Evolutionary conservation across 2,113 vertebrate species (phyloP), one percentile per base, ranked within the genome.

Genomic region (Brachyhypopomus gauderio): DNA sequence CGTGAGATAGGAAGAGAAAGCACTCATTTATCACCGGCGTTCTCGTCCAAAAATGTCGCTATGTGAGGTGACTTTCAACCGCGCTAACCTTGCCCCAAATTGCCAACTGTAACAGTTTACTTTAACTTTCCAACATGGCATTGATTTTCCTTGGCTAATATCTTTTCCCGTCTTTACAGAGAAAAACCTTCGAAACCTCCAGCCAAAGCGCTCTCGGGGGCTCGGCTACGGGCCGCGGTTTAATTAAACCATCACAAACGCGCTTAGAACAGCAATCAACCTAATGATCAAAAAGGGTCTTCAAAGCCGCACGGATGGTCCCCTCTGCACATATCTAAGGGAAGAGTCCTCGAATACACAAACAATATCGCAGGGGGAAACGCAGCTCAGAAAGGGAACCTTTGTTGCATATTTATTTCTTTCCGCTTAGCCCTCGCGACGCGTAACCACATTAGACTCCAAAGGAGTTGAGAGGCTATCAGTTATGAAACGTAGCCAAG

Each of bases 71-170:
- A 87, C 88, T 88, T 88, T 88, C 84, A 85, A 55, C 84, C 72
- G 77, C 58, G 77, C 78, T 85, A 79, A 88, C 87, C 88, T 89
- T 88, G 88, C 85, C 85, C 87, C 84, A 85, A 86, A 87, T 85
- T 87, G 80, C 70, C 66, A 78, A 84, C 84, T 85, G 82, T 82
- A 82, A 79, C 78, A 62, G 74, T 75, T 76, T 74, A 67, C 79
- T 79, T 85, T 80, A 75, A 75, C 60, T 85, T 78, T 72, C 17
- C 22, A 62, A 58, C 25, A 20, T 70, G 72, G 23, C 41, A 74
- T 72, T 71, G 78, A 73, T 81, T 81, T 71, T 80, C 23, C 36
- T 74, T 36, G 45, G 36, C 27, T 75, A 41, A 76, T 20, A 73
- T 75, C 59, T 30, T 72, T 77, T 73, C 79, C 62, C 20, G 11